Evolutionary conservation across 2,888 invertebrate genomes (phyloP), one percentile per base, ranked within the genome.

Genomic region (Nephrocerus scutellatus): DNA sequence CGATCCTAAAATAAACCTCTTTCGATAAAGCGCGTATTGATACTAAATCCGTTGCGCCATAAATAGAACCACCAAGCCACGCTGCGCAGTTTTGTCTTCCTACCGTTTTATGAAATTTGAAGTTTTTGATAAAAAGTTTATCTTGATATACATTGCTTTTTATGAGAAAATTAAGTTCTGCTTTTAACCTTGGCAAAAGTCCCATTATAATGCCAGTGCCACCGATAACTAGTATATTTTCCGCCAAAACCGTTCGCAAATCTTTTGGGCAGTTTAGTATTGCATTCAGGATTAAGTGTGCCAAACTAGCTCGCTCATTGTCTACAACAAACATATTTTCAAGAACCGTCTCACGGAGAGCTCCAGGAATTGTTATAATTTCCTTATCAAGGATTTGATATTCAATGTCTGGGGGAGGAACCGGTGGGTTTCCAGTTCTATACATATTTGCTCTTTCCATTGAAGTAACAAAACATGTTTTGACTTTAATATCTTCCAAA

Each of bases 311-410:
- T 51, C 82, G 79, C 53, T 90, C 89, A 63, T 79, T 80, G 70
- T 89, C 91, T 51, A 82, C 76, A 55, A 83, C 80, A 72, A 93
- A 95, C 57, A 95, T 70, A 30, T 84, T 70, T 73, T 95, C 95
- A 54, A 81, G 85, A 2, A 83, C 80, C 16, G 79, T 77, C 70
- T 93, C 93, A 24, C 95, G 75, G 2, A 86, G 69, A 46, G 71
- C 71, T 12, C 89, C 80, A 18, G 79, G 74, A 44, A 89, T 74
- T 24, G 65, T 69, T 15, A 88, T 69, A 9, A 76, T 73, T 47
- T 74, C 74, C 12, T 76, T 73, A 41, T 80, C 79, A 43, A 75
- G 72, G 35, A 87, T 68, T 2, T 76, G 76, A 69, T 88, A 84
- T 36, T 76, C 72, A 0, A 84, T 76, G 46, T 75, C 72, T 1